phyloP scores from a whole-genome alignment of 2,113 vertebrate species.

The Triplophysa dalaica region DNA sequence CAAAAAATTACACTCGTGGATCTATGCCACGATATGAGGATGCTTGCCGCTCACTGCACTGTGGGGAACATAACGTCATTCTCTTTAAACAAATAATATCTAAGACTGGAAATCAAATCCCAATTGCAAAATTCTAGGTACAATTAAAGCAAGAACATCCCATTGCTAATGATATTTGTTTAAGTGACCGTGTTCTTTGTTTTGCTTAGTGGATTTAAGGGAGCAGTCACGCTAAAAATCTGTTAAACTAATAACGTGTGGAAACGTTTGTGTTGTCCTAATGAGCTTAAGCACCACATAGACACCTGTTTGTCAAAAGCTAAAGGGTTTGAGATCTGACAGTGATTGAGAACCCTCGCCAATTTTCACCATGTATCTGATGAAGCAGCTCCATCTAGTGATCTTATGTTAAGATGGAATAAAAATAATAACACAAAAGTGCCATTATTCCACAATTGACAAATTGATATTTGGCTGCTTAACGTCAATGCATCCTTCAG shows the following conservation, averaged over 20 bases:
- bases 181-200: too few species aligned
- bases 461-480: too few species aligned
- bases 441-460: not conserved
- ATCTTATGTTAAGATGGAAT: not conserved
- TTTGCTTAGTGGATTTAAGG: too few species aligned
- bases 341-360: not conserved
- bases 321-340: not conserved
- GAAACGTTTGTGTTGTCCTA: not conserved
- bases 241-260: not conserved
- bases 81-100: conserved; percentile 24
- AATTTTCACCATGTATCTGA: conserved; percentile 3
- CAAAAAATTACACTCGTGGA: conserved; percentile 52
- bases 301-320: not conserved
- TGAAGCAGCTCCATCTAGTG: conserved; percentile 48
- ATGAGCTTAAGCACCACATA: not conserved
- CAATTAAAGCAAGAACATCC: not conserved
- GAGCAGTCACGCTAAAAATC: too few species aligned
- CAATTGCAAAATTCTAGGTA: not conserved
- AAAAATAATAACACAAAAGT: not conserved
- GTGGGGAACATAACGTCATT: conserved; percentile 25
- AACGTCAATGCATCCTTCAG: too few species aligned
- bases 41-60: conserved; percentile 25
- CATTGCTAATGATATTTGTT: not conserved
- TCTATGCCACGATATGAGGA: conserved; percentile 47
- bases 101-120: conserved; percentile 1